Conservation (phyloP, 2,888 invertebrate species). For the Drosophila fungiperda region DNA sequence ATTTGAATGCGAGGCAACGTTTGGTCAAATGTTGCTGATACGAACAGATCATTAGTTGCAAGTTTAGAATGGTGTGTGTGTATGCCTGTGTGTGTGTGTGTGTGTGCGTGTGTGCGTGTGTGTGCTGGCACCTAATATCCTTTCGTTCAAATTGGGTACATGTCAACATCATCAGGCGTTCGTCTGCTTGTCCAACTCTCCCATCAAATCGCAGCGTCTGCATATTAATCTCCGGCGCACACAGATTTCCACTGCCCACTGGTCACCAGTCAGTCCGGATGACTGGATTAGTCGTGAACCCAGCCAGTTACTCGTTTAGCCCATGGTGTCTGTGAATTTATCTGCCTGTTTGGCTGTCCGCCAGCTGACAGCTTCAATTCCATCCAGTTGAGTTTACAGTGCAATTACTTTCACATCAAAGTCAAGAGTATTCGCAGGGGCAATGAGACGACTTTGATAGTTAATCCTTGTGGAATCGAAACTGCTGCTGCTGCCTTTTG, state of each 20-base stretch:
- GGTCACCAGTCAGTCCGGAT: conserved; percentile 1
- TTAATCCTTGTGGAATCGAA: neutral
- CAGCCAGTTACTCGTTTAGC: conserved; percentile 9
- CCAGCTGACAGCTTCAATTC: conserved; percentile 51
- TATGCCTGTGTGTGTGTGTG: conserved; percentile 4
- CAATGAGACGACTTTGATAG: neutral
- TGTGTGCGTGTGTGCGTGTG: conserved; percentile 17
- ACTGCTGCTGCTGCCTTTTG: neutral
- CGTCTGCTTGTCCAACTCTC: conserved; percentile 45
- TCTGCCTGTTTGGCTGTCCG: conserved; percentile 18
- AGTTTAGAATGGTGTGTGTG: neutral
- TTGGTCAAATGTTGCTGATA: conserved; percentile 76
- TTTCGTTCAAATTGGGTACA: conserved; percentile 65
- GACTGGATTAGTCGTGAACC: conserved; percentile 33
- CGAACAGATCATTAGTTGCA: conserved; percentile 33
- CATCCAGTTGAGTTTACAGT: conserved; percentile 39
- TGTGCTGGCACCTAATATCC: conserved; percentile 57
- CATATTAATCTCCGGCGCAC: conserved; percentile 61
- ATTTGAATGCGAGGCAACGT: conserved; percentile 65
- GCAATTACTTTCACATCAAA: conserved; percentile 57
- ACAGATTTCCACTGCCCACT: conserved; percentile 45
- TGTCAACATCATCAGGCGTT: conserved; percentile 35
- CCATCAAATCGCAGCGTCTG: conserved; percentile 64
- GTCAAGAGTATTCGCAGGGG: neutral
- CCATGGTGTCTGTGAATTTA: neutral